Conservation (phyloP, 2,113 vertebrate species). For the Anarrhichthys ocellatus region DNA sequence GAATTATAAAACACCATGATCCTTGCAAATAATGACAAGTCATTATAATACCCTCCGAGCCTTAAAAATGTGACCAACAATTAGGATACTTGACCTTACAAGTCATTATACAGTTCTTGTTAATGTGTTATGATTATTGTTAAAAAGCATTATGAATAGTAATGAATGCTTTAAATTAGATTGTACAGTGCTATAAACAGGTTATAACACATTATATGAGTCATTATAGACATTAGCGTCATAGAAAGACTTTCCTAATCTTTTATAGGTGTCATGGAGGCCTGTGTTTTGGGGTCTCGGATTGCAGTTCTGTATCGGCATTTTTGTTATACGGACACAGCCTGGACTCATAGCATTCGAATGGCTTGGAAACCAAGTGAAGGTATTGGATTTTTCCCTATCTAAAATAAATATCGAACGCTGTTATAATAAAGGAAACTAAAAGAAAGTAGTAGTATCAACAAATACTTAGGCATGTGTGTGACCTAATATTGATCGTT, state of each 20-base stretch:
- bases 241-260: background rate
- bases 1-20: too few relatives aligned
- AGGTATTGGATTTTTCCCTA: constrained; percentile 83
- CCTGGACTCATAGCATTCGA: constrained; percentile 87
- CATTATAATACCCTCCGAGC: background rate
- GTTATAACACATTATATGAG: background rate
- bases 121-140: background rate
- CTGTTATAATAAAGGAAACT: background rate
- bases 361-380: constrained; percentile 92
- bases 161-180: too few relatives aligned
- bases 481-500: background rate
- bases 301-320: constrained; percentile 90
- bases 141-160: too few relatives aligned
- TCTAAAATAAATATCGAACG: background rate
- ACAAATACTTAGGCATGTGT: background rate
- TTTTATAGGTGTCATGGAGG: constrained; percentile 88
- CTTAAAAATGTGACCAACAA: background rate
- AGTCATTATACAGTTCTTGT: background rate
- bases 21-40: too few relatives aligned
- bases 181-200: background rate
- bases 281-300: constrained; percentile 91
- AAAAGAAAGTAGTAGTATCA: background rate
- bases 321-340: constrained; percentile 92
- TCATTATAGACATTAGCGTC: background rate
- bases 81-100: background rate